phyloP scores from a whole-genome alignment of 1,140 invertebrate species.

The Heliconius eleuchia region DNA sequence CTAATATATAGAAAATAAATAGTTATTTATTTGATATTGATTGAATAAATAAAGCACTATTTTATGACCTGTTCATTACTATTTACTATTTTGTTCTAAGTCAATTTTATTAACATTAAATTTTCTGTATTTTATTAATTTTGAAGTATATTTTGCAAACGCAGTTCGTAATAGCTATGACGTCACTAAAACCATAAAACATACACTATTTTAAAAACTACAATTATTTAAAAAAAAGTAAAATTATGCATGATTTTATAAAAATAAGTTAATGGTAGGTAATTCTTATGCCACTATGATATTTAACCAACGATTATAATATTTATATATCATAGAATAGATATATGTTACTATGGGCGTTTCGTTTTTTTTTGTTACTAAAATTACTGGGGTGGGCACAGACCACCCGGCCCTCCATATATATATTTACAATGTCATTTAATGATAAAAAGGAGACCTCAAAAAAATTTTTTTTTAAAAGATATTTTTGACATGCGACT shows the following conservation, averaged over 20 bases:
- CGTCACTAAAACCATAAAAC: not conserved
- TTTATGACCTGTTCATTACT: too few species aligned
- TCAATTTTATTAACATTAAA: too few species aligned
- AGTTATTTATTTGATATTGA: too few species aligned
- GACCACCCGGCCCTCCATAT: too few species aligned
- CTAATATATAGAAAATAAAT: too few species aligned
- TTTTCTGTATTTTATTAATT: not conserved
- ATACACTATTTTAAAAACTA: not conserved
- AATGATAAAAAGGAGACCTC: not conserved
- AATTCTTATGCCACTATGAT: not conserved
- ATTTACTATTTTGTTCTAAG: too few species aligned
- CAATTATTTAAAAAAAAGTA: not conserved
- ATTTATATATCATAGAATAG: not conserved
- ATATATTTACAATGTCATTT: not conserved
- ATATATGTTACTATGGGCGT: too few species aligned
- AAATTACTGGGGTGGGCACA: too few species aligned
- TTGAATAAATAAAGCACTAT: too few species aligned
- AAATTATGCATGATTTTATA: not conserved
- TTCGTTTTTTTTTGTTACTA: too few species aligned
- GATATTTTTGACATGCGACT: too few species aligned
- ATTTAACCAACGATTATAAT: not conserved
- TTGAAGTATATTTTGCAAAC: not conserved
- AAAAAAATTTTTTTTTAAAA: not conserved
- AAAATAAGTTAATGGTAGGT: not conserved
- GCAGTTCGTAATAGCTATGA: not conserved